Conservation (phyloP, 2,113 vertebrate species). For the Rhegmatorhina hoffmannsi region DNA sequence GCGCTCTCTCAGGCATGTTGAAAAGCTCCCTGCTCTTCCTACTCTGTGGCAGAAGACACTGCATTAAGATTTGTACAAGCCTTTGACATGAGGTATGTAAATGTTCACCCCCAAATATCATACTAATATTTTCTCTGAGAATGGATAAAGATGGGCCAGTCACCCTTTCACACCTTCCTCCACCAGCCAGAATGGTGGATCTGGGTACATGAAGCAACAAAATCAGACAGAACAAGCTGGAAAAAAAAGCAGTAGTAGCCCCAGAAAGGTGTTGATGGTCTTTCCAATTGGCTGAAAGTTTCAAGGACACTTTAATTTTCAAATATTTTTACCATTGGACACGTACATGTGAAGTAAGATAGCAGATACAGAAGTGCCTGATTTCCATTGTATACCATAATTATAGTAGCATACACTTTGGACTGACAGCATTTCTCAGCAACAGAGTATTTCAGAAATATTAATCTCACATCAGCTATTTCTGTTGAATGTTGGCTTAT, state of each 20-base stretch:
- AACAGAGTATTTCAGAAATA: background rate
- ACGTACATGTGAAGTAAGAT: background rate
- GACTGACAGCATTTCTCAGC: conserved; percentile 15
- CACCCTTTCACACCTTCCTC: background rate
- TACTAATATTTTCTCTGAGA: background rate
- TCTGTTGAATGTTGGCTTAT: conserved; percentile 7
- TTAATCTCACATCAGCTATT: conserved; percentile 2
- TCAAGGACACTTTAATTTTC: conserved; percentile 28
- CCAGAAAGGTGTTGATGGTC: background rate
- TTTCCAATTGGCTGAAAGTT: background rate
- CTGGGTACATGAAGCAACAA: background rate
- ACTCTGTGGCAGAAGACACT: background rate
- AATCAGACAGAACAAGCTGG: background rate
- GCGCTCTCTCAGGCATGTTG: background rate
- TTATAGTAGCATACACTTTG: background rate
- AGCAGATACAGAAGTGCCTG: background rate
- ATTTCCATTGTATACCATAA: background rate
- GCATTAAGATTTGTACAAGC: background rate
- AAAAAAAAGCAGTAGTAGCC: background rate
- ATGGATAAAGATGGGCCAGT: background rate
- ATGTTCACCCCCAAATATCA: background rate
- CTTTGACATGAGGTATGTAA: background rate
- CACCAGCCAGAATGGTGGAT: background rate
- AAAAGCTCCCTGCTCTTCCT: background rate
- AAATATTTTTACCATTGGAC: background rate